Conservation (phyloP, 2,113 vertebrate genomes). For the Tretioscincus oriximinensis region DNA sequence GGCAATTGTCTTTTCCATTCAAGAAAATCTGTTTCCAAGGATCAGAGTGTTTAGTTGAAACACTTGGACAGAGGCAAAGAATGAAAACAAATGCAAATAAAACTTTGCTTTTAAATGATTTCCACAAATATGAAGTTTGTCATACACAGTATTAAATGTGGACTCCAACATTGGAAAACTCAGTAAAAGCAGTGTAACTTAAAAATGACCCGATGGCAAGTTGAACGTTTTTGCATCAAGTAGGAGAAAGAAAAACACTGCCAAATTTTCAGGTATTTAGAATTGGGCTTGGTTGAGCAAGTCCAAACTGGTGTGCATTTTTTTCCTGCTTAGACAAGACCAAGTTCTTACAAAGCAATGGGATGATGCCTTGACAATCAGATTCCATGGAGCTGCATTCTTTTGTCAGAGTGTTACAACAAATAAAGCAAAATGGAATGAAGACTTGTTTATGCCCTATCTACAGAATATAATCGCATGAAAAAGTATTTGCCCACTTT, state of each 20-base stretch:
- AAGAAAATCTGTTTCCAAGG: not conserved
- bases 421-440: not conserved
- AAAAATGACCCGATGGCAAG: not conserved
- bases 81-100: not conserved
- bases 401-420: not conserved
- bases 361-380: conserved; percentile 7
- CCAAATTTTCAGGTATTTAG: conserved; percentile 4
- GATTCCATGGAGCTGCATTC: conserved; percentile 33
- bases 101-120: not conserved
- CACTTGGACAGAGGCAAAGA: fast-evolving
- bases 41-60: not conserved
- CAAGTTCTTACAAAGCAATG: conserved; percentile 17
- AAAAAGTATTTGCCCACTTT: no score
- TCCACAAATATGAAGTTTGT: not conserved
- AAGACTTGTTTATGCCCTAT: conserved; percentile 3
- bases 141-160: not conserved
- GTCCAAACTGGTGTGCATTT: conserved; percentile 22
- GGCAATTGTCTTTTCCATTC: no score
- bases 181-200: not conserved
- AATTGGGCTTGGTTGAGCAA: not conserved
- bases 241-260: not conserved
- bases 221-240: not conserved
- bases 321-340: conserved; percentile 6
- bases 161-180: not conserved
- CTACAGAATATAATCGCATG: no score